Evolutionary conservation across 2,113 vertebrate species (phyloP).

Genomic region (Notarius lentiginosus): DNA sequence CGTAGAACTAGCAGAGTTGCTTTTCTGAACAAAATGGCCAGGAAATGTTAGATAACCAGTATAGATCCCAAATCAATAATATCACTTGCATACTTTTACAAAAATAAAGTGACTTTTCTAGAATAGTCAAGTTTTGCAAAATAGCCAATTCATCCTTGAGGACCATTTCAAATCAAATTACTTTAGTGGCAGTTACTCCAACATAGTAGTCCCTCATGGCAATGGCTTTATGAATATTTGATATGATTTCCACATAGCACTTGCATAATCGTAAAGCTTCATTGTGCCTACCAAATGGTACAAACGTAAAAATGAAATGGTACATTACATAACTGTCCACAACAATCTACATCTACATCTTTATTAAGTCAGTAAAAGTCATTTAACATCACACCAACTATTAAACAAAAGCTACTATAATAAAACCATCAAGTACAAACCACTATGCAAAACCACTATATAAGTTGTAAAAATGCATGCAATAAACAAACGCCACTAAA

Average conservation of each 20-base stretch:
- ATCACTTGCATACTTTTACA: neutral
- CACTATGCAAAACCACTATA: too few species aligned
- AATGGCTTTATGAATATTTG: slow-evolving; percentile 21
- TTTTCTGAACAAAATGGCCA: neutral
- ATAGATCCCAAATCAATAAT: neutral
- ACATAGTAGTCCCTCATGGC: neutral
- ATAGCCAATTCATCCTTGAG: neutral
- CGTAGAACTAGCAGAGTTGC: neutral
- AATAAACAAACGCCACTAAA: too few species aligned
- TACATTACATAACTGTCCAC: neutral
- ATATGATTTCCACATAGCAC: neutral
- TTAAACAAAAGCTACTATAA: too few species aligned
- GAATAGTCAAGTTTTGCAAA: neutral
- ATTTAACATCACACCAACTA: too few species aligned
- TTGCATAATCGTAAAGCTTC: neutral
- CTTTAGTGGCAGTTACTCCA: neutral
- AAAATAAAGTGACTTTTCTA: slow-evolving; percentile 3
- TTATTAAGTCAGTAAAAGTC: too few species aligned
- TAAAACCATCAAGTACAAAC: too few species aligned
- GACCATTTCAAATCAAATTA: neutral
- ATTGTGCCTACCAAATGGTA: neutral
- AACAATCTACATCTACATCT: neutral
- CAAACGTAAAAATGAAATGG: neutral
- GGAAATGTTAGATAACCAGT: neutral
- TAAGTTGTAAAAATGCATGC: too few species aligned